phyloP scores from a whole-genome alignment of 1,140 invertebrate genomes.

The Cephus cinctus region DNA sequence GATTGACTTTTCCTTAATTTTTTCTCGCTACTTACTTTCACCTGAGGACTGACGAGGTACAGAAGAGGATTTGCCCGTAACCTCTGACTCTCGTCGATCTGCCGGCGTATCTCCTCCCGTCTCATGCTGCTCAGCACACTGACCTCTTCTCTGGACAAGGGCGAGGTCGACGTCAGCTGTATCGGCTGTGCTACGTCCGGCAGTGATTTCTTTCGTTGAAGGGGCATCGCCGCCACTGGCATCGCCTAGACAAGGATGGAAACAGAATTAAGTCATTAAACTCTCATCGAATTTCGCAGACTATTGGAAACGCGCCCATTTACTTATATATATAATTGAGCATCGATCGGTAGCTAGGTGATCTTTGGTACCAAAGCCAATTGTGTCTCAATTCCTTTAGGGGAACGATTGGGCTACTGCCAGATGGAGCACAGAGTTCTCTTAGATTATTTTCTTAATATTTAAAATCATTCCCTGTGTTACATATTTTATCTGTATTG shows the following conservation, averaged over 20 bases:
- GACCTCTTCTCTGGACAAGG: conserved; percentile 93
- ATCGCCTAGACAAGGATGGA: conserved; percentile 63
- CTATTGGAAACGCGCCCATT: too few relatives aligned
- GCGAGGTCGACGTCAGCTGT: conserved; percentile 63
- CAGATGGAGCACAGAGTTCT: too few relatives aligned
- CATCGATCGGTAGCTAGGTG: too few relatives aligned
- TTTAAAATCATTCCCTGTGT: too few relatives aligned
- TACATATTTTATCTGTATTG: too few relatives aligned
- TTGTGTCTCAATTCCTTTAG: too few relatives aligned
- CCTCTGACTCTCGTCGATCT: conserved; percentile 89
- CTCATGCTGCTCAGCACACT: conserved; percentile 88
- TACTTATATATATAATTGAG: too few relatives aligned
- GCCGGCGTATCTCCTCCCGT: conserved; percentile 87
- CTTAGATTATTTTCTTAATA: too few relatives aligned
- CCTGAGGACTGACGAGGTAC: conserved; percentile 92
- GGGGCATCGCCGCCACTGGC: conserved; percentile 66
- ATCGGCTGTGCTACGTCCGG: conserved; percentile 87
- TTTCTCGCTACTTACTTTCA: conserved; percentile 75
- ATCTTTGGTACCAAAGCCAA: too few relatives aligned
- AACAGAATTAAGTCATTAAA: too few relatives aligned
- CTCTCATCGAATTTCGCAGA: too few relatives aligned
- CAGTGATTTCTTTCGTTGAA: conserved; percentile 91
- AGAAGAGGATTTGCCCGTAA: conserved; percentile 90
- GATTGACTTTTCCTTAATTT: background rate
- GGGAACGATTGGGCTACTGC: too few relatives aligned